Percentiles rank a stretch among this genome's conserved stretches.
Evolutionary conservation across 2,113 vertebrate genomes (phyloP).

Genomic region (Limnothrissa miodon): DNA sequence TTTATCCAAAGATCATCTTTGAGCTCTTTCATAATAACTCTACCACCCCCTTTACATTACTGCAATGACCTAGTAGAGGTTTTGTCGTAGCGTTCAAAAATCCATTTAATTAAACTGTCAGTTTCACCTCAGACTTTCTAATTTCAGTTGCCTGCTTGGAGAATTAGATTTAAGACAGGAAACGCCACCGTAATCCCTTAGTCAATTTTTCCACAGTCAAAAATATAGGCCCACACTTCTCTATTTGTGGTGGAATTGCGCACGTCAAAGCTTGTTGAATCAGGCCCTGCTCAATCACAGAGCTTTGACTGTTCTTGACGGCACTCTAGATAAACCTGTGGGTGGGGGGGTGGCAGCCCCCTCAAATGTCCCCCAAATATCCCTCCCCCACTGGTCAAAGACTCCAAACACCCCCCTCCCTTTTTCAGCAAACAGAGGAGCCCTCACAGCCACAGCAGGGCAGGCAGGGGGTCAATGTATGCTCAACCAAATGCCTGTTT

Average conservation of each 20-base stretch:
- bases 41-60: background rate
- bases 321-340: constrained; percentile 53
- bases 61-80: background rate
- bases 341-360: constrained; percentile 18
- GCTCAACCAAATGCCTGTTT: constrained; percentile 67
- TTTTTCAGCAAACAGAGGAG: background rate
- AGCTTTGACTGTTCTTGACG: constrained; percentile 55
- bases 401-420: constrained; percentile 35
- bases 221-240: constrained; percentile 56
- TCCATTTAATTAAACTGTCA: constrained; percentile 13
- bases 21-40: background rate
- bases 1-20: background rate
- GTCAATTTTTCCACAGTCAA: constrained; percentile 36
- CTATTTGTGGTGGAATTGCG: constrained; percentile 55
- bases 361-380: background rate
- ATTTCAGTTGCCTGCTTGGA: background rate
- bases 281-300: constrained; percentile 53
- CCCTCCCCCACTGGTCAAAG: background rate
- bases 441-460: constrained; percentile 50
- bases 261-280: constrained; percentile 55
- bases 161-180: constrained; percentile 12
- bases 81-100: background rate
- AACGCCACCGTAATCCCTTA: background rate
- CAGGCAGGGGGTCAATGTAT: constrained; percentile 37
- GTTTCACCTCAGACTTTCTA: background rate